Evolutionary conservation across 2,113 vertebrate genomes (phyloP), one percentile per base, ranked within the genome.

Genomic region (Mohoua ochrocephala): DNA sequence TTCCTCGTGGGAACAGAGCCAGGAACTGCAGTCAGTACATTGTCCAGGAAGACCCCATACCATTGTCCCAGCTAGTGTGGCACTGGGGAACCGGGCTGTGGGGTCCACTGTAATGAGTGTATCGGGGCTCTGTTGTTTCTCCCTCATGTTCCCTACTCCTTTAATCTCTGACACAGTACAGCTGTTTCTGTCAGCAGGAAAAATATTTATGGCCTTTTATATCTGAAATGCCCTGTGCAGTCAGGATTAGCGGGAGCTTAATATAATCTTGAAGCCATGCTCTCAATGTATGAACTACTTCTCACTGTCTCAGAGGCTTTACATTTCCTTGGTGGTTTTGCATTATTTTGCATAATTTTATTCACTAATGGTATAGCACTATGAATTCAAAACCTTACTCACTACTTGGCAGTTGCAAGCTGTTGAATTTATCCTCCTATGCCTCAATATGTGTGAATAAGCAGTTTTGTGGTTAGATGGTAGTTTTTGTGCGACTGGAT

Each of bases 171-270:
- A 19, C 30, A 65, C 41, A 24, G 27, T n/a, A 21, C 30, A 60
- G n/a, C 50, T 86, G 67, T 71, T 91, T 63, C 69, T 91, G 79
- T 94, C 68, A 75, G 42, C 49, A 70, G 57, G 35, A 85, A 79
- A 53, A 47, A 64, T 90, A 71, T 88, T 73, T 83, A n/a, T 84
- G 44, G 54, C 41, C 31, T 84, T 84, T 86, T 75, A 54, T 80
- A 54, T 94, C 56, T 91, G 47, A 85, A 85, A 85, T 90, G 39
- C 56, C 13, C 39, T 35, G 8, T 7, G 5, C 1, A 0, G n/a
- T 93, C 68, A 68, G 76, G 91, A 95, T 92, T 90, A 89, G n/a
- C 59, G 88, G 56, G 65, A 77, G 49, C 78, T 93, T 76, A 84
- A 68, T 90, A 23, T 82, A 69, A 92, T 95, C 61, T 52, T 76